Conservation (phyloP, 2,113 vertebrate species). For the Geococcyx californianus region DNA sequence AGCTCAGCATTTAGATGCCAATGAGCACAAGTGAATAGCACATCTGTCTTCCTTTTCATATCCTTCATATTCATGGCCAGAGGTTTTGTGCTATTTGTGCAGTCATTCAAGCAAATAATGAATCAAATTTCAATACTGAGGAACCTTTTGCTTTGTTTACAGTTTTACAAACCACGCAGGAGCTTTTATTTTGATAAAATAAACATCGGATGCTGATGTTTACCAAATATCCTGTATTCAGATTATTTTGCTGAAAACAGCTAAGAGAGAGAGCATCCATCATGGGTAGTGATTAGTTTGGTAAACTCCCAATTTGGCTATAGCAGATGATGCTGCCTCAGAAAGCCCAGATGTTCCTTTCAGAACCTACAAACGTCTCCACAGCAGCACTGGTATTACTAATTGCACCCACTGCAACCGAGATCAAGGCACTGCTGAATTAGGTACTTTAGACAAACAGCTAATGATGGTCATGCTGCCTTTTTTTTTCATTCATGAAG, state of each 20-base stretch:
- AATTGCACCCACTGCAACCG: rapidly evolving
- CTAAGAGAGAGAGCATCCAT: not conserved
- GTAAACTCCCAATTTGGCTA: not conserved
- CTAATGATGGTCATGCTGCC: not conserved
- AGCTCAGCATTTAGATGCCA: not conserved
- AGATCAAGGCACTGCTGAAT: not conserved
- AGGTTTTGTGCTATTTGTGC: not conserved
- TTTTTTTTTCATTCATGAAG: not conserved
- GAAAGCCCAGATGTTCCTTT: not conserved
- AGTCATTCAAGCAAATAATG: not conserved
- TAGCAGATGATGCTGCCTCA: not conserved
- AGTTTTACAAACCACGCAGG: not conserved
- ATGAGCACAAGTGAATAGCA: not conserved
- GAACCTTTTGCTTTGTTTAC: slow-evolving; percentile 29
- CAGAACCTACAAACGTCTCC: not conserved
- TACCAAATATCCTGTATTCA: not conserved
- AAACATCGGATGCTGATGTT: not conserved
- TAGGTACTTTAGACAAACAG: not conserved
- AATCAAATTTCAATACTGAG: not conserved
- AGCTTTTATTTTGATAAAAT: not conserved
- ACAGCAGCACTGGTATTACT: not conserved
- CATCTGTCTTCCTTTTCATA: not conserved
- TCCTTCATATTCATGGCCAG: not conserved
- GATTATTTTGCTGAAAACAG: not conserved
- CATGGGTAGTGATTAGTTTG: not conserved